Evolutionary conservation across 2,113 vertebrate species (phyloP), one percentile per base, ranked within the genome.

Genomic region (Dolichotis patagonum): DNA sequence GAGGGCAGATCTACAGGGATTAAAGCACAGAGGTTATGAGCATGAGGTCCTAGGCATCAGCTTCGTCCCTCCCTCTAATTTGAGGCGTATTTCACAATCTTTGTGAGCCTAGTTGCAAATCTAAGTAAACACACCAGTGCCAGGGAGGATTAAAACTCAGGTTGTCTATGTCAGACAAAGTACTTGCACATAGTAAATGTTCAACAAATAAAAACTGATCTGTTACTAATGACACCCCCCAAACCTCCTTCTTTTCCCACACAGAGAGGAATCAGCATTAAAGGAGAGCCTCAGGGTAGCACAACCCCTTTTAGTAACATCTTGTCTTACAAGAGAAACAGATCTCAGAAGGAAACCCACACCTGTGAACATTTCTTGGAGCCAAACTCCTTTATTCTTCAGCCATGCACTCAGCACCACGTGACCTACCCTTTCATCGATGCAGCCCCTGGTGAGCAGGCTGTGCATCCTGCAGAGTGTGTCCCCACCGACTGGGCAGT

Each of bases 341-440:
- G 82, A 3, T 46, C 89, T 35, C 19, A 52, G 69, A 16, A 60
- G 82, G 60, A 85, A 77, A 28, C 7, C 30, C 12, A 85, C 14
- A 17, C 26, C 2, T 14, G 32, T 2, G 38, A 69, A 32, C 38
- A 11, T 17, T 11, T 28, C 14, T 16, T 7, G 0, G n/a, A n/a
- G 32, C n/a, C 2, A 7, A 78, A 78, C 13, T 24, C 14, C 14
- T 35, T 52, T 52, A 14, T 49, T 35, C 85, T 24, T 16, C 46
- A 73, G 49, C 62, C 26, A 4, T 24, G 4, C 14, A 10, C 14
- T 22, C 16, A 1, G 17, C 14, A 3, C 16, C 38, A 41, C 20
- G 0, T 17, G 54, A 95, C 98, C 56, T 98, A 99, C 99, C 80
- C 96, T 87, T 32, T 98, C 98, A 38, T 98, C 93, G 19, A 95